These are phyloP conservation scores for Schizaphis graminum DNA, from an alignment of 2,888 invertebrate species.

Conservation along the genomic window DNA sequence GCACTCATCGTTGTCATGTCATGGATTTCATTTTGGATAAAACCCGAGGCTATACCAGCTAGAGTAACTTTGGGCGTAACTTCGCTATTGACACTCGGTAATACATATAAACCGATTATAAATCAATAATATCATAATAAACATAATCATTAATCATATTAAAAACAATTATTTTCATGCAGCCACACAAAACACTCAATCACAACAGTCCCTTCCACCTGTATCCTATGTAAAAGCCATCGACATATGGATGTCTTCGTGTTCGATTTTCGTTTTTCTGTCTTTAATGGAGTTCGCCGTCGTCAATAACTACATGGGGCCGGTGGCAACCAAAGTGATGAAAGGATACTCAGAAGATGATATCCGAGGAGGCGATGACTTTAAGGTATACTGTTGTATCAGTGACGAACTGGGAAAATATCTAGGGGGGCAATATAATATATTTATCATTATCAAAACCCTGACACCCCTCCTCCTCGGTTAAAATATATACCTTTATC, in stretches of 20 bases:
- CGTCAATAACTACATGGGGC: conserved; percentile 90
- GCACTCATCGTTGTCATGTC: conserved; percentile 94
- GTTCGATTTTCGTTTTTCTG: conserved; percentile 91
- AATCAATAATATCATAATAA: background rate
- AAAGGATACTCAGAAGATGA: conserved; percentile 92
- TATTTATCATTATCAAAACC: too few relatives aligned
- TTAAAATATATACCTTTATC: too few relatives aligned
- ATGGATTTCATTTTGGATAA: conserved; percentile 97
- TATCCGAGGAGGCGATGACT: conserved; percentile 81
- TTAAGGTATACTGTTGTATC: conserved; percentile 76
- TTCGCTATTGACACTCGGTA: conserved; percentile 86
- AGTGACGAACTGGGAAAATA: too few relatives aligned
- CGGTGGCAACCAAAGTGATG: conserved; percentile 89
- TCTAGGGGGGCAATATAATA: too few relatives aligned
- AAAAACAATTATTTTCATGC: conserved; percentile 66
- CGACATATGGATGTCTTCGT: conserved; percentile 93
- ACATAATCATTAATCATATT: background rate
- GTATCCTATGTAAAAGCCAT: conserved; percentile 94
- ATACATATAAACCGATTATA: conserved; percentile 51
- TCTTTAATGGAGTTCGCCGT: conserved; percentile 92
- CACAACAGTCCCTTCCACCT: conserved; percentile 89
- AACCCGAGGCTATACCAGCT: conserved; percentile 92
- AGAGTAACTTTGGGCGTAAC: conserved; percentile 90
- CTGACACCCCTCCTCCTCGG: too few relatives aligned
- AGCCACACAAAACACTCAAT: conserved; percentile 94